Conservation (phyloP, 1,140 invertebrate species). For the Microplitis mediator region DNA sequence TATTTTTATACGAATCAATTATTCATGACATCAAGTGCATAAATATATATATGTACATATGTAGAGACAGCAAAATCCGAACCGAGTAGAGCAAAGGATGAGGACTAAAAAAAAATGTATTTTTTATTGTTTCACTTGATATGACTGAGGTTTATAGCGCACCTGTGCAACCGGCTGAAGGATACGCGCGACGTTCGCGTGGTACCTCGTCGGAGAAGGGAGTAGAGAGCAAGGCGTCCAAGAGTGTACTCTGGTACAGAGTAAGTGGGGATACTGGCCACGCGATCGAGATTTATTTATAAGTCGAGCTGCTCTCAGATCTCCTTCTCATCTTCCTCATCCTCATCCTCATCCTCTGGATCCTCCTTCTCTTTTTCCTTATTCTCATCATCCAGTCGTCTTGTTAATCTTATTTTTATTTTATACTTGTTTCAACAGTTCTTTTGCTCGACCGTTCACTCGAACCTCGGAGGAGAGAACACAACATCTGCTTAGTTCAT, state of each 20-base stretch:
- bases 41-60: no score
- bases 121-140: neutral
- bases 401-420: neutral
- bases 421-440: neutral
- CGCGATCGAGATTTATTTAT: conserved; percentile 25
- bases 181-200: conserved; percentile 38
- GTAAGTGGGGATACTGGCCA: conserved; percentile 15
- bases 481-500: conserved; percentile 15
- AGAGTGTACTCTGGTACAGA: neutral
- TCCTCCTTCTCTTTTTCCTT: neutral
- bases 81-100: no score
- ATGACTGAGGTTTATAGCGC: conserved; percentile 39
- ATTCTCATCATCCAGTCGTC: neutral
- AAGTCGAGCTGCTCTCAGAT: conserved; percentile 7
- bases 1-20: no score
- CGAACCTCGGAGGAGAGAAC: neutral
- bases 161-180: conserved; percentile 14
- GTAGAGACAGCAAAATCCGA: no score
- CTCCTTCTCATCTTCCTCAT: neutral
- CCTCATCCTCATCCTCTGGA: neutral
- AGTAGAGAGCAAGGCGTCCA: conserved; percentile 14
- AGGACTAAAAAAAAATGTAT: neutral
- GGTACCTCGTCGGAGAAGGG: conserved; percentile 33
- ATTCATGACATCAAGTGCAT: no score
- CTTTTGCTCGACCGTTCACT: conserved; percentile 1